These are phyloP conservation scores for Oikopleura dioica DNA, from an alignment of 23 tunicate genomes.

Conservation along the genomic window DNA sequence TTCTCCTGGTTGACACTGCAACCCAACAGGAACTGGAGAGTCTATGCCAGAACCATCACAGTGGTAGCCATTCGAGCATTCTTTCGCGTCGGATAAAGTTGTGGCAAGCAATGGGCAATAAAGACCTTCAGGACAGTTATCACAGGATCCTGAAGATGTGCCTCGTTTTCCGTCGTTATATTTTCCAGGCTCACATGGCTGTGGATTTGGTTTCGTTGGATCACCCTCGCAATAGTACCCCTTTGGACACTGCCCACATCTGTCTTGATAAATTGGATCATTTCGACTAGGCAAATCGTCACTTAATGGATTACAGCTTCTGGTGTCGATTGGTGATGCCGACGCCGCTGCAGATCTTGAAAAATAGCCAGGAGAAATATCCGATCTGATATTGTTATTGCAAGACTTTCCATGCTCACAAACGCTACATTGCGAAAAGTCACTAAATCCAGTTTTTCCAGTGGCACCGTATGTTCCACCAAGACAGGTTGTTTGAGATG, in stretches of 20 bases:
- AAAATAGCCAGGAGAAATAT: not conserved
- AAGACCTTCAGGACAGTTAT: slow-evolving; percentile 36
- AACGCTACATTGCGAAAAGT: not conserved
- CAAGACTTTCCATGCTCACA: not conserved
- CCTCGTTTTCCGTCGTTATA: slow-evolving; percentile 41
- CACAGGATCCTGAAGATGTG: slow-evolving; percentile 18
- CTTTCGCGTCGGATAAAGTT: not conserved
- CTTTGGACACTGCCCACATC: not conserved
- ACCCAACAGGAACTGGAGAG: not conserved
- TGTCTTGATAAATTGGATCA: not conserved
- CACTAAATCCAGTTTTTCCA: not conserved
- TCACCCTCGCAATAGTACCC: not conserved
- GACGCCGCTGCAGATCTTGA: not conserved
- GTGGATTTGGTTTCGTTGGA: not conserved
- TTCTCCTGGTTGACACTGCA: not conserved
- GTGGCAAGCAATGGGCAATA: slow-evolving; percentile 30
- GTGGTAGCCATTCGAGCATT: not conserved
- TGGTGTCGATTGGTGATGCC: not conserved
- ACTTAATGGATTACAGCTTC: not conserved
- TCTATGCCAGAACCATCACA: not conserved
- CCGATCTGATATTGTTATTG: not conserved
- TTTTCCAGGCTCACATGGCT: slow-evolving; percentile 62
- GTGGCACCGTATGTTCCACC: not conserved
- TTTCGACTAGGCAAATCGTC: not conserved
- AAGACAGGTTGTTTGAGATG: not conserved